Evolutionary conservation across 2,797 vertebrate species (phyloP).

Genomic region (Podarcis lilfordi): DNA sequence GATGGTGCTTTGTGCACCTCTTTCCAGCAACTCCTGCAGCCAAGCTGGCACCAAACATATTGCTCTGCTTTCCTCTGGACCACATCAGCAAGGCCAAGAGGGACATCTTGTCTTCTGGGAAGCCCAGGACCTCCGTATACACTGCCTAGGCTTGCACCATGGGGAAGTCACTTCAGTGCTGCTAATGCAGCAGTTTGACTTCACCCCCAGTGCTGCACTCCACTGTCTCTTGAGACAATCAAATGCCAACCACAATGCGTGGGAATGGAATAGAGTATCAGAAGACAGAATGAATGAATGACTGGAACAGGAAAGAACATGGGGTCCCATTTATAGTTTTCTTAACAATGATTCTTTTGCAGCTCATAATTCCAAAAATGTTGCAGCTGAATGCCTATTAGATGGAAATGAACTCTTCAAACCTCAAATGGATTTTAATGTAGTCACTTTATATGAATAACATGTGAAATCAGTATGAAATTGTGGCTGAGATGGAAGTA

Average conservation of each 20-base stretch:
- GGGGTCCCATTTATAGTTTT: neutral
- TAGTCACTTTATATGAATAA: constrained; percentile 40
- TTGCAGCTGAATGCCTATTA: constrained; percentile 20
- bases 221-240: no score
- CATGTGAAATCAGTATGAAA: constrained; percentile 46
- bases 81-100: no score
- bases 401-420: constrained; percentile 20
- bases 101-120: no score
- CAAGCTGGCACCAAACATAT: no score
- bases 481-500: constrained; percentile 47
- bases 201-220: no score
- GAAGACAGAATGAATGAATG: neutral
- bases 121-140: no score
- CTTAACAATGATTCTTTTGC: neutral
- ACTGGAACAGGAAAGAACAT: neutral
- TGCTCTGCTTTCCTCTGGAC: no score
- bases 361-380: neutral
- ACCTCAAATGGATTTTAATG: constrained; percentile 31
- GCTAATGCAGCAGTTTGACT: no score
- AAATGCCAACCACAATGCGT: neutral
- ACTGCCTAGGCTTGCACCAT: no score
- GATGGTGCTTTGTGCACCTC: no score
- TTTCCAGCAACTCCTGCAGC: no score
- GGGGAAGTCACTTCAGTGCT: no score
- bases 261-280: neutral